Conservation (phyloP, 2,888 invertebrate genomes). For the Xestia c-nigrum region DNA sequence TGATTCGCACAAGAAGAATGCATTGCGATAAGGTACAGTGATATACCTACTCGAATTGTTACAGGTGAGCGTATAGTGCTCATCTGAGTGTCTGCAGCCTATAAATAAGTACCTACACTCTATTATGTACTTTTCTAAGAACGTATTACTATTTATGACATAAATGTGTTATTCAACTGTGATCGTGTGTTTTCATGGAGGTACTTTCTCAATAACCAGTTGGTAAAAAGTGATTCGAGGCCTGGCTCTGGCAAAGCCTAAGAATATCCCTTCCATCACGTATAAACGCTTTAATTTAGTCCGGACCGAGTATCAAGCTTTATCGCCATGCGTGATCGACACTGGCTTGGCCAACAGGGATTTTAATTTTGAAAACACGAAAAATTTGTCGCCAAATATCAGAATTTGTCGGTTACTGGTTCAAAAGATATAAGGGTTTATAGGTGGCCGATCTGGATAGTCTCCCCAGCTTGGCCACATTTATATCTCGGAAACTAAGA, state of each 20-base stretch:
- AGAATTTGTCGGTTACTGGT: too few relatives aligned
- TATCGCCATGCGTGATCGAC: too few relatives aligned
- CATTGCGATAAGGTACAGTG: constrained; percentile 18
- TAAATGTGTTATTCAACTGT: constrained; percentile 59
- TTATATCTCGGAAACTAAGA: too few relatives aligned
- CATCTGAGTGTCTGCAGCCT: constrained; percentile 11
- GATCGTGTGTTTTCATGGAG: constrained; percentile 5
- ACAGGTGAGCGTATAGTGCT: constrained; percentile 36
- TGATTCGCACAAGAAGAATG: constrained; percentile 41
- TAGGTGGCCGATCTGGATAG: too few relatives aligned
- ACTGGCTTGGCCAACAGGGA: too few relatives aligned
- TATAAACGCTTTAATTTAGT: too few relatives aligned
- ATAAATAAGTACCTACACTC: constrained; percentile 10
- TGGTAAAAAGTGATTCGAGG: not conserved
- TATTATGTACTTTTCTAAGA: constrained; percentile 51
- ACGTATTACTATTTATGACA: constrained; percentile 55
- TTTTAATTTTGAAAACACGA: too few relatives aligned
- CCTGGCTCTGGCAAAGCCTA: not conserved
- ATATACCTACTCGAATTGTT: not conserved
- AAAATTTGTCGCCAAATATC: too few relatives aligned
- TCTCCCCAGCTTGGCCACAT: too few relatives aligned
- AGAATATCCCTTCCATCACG: too few relatives aligned
- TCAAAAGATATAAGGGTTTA: too few relatives aligned
- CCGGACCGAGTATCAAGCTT: too few relatives aligned
- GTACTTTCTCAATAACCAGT: not conserved